Evolutionary conservation across 2,113 vertebrate genomes (phyloP).

Genomic region (Hippolais icterina): DNA sequence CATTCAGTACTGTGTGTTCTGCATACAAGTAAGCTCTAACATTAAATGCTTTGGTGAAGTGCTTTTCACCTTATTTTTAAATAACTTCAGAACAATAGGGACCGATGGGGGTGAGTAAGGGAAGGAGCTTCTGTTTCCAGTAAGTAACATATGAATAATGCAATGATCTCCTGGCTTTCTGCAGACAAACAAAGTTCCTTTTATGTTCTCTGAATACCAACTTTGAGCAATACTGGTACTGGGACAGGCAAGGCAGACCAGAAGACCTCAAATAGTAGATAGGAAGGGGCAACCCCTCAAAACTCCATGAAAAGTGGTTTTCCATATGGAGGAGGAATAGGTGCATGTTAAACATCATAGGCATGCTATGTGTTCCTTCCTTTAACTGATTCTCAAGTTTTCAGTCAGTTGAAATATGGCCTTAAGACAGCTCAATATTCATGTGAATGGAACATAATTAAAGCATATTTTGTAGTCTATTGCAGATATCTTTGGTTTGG

Average conservation of each 20-base stretch:
- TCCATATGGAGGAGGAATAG: not conserved
- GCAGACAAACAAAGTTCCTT: not conserved
- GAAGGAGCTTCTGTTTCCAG: not conserved
- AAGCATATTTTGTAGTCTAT: not conserved
- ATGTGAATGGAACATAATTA: not conserved
- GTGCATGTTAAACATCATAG: not conserved
- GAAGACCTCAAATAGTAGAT: not conserved
- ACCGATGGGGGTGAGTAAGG: not conserved
- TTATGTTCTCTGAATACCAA: not conserved
- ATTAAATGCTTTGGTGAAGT: not conserved
- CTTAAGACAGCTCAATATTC: not conserved
- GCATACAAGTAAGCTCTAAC: not conserved
- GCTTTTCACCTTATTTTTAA: not conserved
- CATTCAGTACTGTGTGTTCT: not conserved
- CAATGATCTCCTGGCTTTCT: not conserved
- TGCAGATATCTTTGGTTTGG: not conserved
- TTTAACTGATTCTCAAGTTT: not conserved
- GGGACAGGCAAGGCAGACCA: not conserved
- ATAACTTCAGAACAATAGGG: not conserved
- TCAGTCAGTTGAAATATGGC: not conserved
- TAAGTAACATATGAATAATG: not conserved
- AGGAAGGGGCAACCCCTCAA: not conserved
- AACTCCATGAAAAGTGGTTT: not conserved
- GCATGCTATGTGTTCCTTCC: not conserved
- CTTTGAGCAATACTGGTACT: not conserved